A percentile compares a stretch with the other conserved stretches of the same genome.
Evolutionary conservation across 2,888 invertebrate genomes (phyloP).

Genomic region (Neoitamus cyanurus): DNA sequence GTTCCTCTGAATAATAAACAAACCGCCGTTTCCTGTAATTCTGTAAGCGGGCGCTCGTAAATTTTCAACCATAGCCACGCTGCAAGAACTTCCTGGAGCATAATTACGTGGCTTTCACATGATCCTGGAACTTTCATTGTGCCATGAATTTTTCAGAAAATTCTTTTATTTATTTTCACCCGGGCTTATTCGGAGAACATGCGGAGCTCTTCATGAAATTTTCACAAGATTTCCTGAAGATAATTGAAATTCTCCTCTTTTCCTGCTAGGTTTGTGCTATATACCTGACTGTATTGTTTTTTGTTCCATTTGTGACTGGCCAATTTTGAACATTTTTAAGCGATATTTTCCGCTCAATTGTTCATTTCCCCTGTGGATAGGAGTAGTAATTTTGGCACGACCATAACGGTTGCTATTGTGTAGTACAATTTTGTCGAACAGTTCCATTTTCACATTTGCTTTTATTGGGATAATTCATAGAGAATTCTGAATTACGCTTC

Average conservation of each 20-base stretch:
- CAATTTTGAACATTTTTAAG: background rate
- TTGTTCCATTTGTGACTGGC: background rate
- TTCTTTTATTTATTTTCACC: background rate
- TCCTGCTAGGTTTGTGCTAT: background rate
- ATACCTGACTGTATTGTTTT: background rate
- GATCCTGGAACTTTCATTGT: constrained; percentile 2
- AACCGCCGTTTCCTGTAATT: constrained; percentile 28
- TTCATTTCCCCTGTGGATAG: background rate
- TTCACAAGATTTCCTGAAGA: background rate
- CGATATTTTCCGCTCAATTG: background rate
- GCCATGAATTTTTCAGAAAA: background rate
- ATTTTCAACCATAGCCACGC: background rate
- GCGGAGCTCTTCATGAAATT: background rate
- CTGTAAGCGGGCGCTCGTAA: constrained; percentile 2
- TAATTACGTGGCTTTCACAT: background rate
- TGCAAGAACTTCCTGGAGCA: background rate
- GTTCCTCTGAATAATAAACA: constrained; percentile 26
- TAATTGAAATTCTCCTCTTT: background rate
- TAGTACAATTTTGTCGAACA: background rate
- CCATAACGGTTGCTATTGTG: background rate
- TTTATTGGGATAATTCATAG: background rate
- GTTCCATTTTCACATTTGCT: background rate
- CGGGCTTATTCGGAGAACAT: background rate
- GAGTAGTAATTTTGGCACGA: background rate
- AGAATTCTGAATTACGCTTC: background rate